Conservation (phyloP, 2,888 invertebrate genomes). For the Listrodromus nycthemerus region DNA sequence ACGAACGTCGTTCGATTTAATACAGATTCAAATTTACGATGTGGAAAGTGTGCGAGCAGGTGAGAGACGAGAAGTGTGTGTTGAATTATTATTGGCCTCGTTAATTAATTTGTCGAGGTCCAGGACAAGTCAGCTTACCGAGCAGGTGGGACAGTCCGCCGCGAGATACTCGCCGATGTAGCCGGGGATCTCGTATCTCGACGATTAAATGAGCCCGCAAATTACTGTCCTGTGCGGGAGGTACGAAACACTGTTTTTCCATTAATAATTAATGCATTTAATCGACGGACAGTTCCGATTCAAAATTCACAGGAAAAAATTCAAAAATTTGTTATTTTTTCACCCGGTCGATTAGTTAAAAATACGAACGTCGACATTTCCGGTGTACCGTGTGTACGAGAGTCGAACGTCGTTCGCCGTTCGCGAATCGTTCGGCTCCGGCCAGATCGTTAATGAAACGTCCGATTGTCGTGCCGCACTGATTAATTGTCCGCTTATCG, state of each 20-base stretch:
- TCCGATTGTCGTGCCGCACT: slow-evolving; percentile 78
- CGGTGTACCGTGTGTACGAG: slow-evolving; percentile 9
- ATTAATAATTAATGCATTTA: background rate
- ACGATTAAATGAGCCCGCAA: slow-evolving; percentile 52
- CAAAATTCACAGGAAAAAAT: background rate
- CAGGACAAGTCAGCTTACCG: slow-evolving; percentile 21
- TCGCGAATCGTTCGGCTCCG: slow-evolving; percentile 71
- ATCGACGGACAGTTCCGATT: background rate
- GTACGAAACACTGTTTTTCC: background rate
- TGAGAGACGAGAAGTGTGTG: slow-evolving; percentile 20
- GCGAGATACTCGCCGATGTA: background rate
- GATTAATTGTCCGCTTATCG: slow-evolving; percentile 81
- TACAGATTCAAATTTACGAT: slow-evolving; percentile 56
- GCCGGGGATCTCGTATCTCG: slow-evolving; percentile 5
- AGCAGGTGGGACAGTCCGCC: slow-evolving; percentile 45
- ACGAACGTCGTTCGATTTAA: slow-evolving; percentile 45
- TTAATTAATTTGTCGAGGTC: slow-evolving; percentile 66
- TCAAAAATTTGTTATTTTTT: background rate
- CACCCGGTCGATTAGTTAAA: background rate
- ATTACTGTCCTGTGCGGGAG: slow-evolving; percentile 35
- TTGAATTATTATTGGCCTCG: slow-evolving; percentile 64
- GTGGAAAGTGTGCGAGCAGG: slow-evolving; percentile 47
- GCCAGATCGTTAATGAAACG: slow-evolving; percentile 79
- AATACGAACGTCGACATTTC: background rate
- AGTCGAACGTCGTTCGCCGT: slow-evolving; percentile 58